Evolutionary conservation across 2,888 invertebrate species (phyloP).

Genomic region (Limnephilus auricula): DNA sequence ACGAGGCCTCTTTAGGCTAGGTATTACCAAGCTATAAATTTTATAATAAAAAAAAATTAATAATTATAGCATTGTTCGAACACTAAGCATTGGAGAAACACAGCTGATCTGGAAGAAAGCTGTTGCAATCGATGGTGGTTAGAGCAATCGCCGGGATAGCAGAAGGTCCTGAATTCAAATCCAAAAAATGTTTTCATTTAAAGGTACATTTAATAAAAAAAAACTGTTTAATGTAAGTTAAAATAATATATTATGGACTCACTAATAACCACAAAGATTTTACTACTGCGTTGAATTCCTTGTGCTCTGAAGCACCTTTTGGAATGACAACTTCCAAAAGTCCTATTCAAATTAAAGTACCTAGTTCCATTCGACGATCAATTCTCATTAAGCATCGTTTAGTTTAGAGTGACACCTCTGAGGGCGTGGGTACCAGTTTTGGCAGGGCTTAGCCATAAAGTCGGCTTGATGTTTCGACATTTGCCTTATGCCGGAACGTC

Average conservation of each 20-base stretch:
- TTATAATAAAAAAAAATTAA: too few relatives aligned
- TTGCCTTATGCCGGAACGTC: conserved; percentile 53
- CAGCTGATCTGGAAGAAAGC: too few relatives aligned
- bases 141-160: too few relatives aligned
- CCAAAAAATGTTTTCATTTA: too few relatives aligned
- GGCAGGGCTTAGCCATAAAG: conserved; percentile 28
- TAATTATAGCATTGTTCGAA: too few relatives aligned
- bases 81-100: too few relatives aligned
- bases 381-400: conserved; percentile 48
- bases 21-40: too few relatives aligned
- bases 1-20: too few relatives aligned
- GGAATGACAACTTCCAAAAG: conserved; percentile 24
- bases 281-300: not conserved
- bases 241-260: not conserved
- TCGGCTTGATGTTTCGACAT: conserved; percentile 61
- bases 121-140: too few relatives aligned
- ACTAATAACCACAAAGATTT: not conserved
- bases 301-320: not conserved
- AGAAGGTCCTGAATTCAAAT: too few relatives aligned
- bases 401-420: conserved; percentile 45
- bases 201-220: too few relatives aligned
- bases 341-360: conserved; percentile 27
- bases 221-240: not conserved
- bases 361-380: conserved; percentile 31
- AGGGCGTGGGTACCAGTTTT: conserved; percentile 14